phyloP scores from a whole-genome alignment of 2,797 vertebrate genomes.

The Coracias cyanogaster region DNA sequence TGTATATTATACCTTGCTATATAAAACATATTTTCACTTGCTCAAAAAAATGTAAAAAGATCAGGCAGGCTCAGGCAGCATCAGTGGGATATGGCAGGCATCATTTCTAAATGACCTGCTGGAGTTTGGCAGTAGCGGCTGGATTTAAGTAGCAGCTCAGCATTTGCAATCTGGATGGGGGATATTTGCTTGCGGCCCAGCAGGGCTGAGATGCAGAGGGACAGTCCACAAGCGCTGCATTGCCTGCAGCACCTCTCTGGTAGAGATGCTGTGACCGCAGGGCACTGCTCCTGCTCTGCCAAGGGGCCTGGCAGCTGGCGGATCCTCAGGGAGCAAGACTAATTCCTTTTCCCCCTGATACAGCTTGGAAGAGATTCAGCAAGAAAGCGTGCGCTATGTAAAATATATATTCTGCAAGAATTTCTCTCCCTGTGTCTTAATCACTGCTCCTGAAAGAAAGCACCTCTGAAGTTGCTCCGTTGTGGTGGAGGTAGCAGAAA shows the following conservation, averaged over 20 bases:
- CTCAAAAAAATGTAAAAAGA: not conserved
- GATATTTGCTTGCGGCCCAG: rapidly evolving
- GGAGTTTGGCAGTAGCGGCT: not conserved
- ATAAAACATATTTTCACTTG: not conserved
- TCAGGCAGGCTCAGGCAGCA: not conserved
- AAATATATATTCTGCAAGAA: not conserved
- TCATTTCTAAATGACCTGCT: not conserved
- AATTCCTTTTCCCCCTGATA: not conserved
- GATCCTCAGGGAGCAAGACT: not conserved
- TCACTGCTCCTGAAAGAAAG: not conserved
- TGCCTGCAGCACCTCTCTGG: not conserved
- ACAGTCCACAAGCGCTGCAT: not conserved
- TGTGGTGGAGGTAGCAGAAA: not conserved
- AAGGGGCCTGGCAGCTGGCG: not conserved
- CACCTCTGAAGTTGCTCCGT: not conserved
- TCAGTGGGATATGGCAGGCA: not conserved
- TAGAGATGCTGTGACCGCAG: rapidly evolving
- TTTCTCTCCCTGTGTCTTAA: not conserved
- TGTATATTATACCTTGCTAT: not conserved
- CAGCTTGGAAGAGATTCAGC: not conserved
- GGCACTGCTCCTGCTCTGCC: not conserved
- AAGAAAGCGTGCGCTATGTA: rapidly evolving
- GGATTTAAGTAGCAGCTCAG: not conserved
- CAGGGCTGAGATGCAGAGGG: not conserved
- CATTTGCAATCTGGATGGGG: not conserved